These are phyloP conservation scores for Diarsia rubi DNA, from an alignment of 2,888 invertebrate species.

Conservation along the genomic window DNA sequence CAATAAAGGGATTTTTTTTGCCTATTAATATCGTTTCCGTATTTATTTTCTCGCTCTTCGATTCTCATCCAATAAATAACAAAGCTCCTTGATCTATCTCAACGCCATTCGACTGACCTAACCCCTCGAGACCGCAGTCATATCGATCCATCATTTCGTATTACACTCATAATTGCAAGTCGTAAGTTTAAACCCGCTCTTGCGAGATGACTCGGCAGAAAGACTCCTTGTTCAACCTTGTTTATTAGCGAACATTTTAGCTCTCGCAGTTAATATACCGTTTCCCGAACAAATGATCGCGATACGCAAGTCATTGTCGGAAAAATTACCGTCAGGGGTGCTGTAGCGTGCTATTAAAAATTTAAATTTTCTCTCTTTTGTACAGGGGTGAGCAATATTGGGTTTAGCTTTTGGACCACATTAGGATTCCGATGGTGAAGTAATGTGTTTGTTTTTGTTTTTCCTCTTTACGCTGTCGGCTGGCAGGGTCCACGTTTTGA, in stretches of 20 bases:
- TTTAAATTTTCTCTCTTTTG: conserved; percentile 48
- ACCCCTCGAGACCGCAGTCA: conserved; percentile 23
- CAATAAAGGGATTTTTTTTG: background rate
- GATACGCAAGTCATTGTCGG: conserved; percentile 81
- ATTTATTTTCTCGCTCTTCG: background rate
- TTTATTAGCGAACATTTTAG: conserved; percentile 71
- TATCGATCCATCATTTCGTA: conserved; percentile 41
- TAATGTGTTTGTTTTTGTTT: conserved; percentile 40
- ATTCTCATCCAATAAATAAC: conserved; percentile 19
- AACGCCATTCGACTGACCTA: conserved; percentile 25
- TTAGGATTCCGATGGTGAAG: conserved; percentile 45
- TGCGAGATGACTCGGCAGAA: conserved; percentile 65
- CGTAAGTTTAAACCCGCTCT: conserved; percentile 42
- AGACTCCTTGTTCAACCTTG: conserved; percentile 57
- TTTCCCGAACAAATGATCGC: conserved; percentile 80
- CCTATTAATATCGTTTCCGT: background rate
- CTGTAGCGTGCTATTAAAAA: conserved; percentile 54
- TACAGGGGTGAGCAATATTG: conserved; percentile 39
- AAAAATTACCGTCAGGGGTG: conserved; percentile 76
- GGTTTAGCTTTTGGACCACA: conserved; percentile 35
- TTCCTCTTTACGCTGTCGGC: conserved; percentile 1
- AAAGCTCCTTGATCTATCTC: conserved; percentile 30
- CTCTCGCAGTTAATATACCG: conserved; percentile 74
- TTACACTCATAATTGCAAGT: conserved; percentile 45
- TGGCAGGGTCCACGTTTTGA: conserved; percentile 16